phyloP scores from a whole-genome alignment of 1,140 invertebrate species.

The Colletes gigas region DNA sequence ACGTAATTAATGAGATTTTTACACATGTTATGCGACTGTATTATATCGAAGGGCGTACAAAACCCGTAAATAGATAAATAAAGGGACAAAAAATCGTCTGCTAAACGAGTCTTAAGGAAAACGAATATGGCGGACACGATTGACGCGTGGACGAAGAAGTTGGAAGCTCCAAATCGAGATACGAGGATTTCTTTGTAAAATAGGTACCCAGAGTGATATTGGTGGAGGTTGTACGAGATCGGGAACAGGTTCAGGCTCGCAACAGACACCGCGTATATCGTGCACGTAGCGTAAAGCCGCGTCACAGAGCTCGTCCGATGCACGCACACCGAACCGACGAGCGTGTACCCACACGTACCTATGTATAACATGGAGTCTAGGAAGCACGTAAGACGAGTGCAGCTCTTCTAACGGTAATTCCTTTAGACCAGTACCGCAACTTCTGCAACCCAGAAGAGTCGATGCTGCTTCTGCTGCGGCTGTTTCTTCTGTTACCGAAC shows the following conservation, averaged over 20 bases:
- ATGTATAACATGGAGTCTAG: slow-evolving; percentile 68
- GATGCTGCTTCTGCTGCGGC: slow-evolving; percentile 46
- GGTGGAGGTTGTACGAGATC: no score
- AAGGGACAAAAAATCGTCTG: no score
- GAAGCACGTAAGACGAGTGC: slow-evolving; percentile 75
- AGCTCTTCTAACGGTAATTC: slow-evolving; percentile 79
- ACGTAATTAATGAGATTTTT: no score
- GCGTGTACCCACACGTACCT: not conserved
- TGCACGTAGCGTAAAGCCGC: not conserved
- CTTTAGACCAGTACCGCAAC: slow-evolving; percentile 79
- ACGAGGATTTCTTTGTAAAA: no score
- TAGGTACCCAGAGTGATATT: no score
- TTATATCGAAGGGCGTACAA: no score
- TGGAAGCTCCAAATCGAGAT: no score
- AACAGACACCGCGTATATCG: slow-evolving; percentile 39
- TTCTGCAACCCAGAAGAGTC: slow-evolving; percentile 63
- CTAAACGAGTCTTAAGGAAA: no score
- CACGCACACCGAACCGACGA: slow-evolving; percentile 17
- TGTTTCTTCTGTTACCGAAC: slow-evolving; percentile 57
- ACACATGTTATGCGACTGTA: no score
- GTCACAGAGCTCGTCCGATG: slow-evolving; percentile 10
- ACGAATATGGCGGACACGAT: no score
- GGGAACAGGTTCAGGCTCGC: not conserved
- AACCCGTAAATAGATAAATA: no score
- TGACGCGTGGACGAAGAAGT: no score